phyloP scores from a whole-genome alignment of 2,888 invertebrate genomes.

The Nasonia oneida region DNA sequence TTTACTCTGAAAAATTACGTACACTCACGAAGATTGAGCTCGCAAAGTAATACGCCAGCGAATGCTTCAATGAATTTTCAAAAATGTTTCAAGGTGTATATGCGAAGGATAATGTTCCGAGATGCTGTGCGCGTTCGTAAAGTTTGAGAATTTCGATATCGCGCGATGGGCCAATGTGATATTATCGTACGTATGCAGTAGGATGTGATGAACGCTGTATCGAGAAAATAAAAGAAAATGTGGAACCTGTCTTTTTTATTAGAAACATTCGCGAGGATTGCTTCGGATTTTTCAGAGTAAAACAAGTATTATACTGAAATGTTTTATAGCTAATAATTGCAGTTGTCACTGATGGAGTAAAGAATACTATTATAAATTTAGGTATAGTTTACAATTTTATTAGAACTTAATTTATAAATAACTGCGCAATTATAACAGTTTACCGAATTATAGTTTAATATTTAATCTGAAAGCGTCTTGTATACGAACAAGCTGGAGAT shows the following conservation, averaged over 20 bases:
- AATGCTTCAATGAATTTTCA: neutral
- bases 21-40: neutral
- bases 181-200: neutral
- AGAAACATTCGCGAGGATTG: too few relatives aligned
- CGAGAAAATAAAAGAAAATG: neutral
- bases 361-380: too few relatives aligned
- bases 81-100: neutral
- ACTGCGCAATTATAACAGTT: neutral
- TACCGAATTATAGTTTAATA: neutral
- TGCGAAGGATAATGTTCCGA: neutral
- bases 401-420: neutral
- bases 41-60: neutral
- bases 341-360: too few relatives aligned
- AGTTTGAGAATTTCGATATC: neutral
- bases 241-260: neutral
- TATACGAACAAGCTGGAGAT: neutral
- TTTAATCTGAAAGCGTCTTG: neutral
- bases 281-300: too few relatives aligned
- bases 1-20: neutral
- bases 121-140: neutral
- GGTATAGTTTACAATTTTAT: too few relatives aligned
- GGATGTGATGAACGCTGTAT: neutral
- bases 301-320: too few relatives aligned
- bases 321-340: too few relatives aligned
- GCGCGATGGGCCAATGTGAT: neutral